A percentile compares a stretch with the other conserved stretches of the same genome.
These are phyloP conservation scores for Chrysogorgia sp. DNA, from an alignment of 92 coral and sea anemone genomes.

Conservation along the genomic window DNA sequence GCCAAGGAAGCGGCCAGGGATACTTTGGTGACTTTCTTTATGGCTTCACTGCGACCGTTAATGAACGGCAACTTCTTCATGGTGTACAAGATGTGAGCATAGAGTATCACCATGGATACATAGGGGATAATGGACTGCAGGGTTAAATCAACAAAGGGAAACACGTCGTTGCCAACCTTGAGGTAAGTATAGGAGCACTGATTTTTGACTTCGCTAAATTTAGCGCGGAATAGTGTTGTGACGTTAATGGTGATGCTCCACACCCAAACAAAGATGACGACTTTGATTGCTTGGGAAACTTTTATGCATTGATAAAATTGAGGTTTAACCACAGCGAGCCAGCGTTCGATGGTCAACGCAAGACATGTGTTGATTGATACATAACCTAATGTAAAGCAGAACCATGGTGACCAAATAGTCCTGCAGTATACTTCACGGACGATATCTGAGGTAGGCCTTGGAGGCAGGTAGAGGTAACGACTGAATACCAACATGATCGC, in stretches of 20 bases:
- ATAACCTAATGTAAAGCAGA: conserved; percentile 69
- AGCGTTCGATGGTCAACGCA: conserved; percentile 75
- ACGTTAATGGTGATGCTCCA: conserved; percentile 59
- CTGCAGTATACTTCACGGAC: conserved; percentile 67
- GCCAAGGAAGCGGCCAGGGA: conserved; percentile 68
- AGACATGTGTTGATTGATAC: conserved; percentile 71
- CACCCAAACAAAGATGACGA: conserved; percentile 51
- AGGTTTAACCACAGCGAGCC: conserved; percentile 75
- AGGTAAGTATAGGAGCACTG: conserved; percentile 26
- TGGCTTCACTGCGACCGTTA: conserved; percentile 43
- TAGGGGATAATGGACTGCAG: conserved; percentile 73
- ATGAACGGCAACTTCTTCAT: conserved; percentile 50
- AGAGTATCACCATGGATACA: conserved; percentile 60
- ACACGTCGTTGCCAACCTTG: conserved; percentile 9
- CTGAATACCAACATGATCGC: conserved; percentile 72
- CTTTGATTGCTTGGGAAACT: conserved; percentile 39
- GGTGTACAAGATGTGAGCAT: conserved; percentile 70
- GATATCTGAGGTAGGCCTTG: conserved; percentile 47
- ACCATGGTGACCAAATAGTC: conserved; percentile 59
- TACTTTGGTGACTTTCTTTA: conserved; percentile 70
- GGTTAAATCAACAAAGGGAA: conserved; percentile 51
- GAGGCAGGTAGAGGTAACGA: conserved; percentile 60
- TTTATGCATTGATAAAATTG: conserved; percentile 40
- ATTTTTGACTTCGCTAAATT: neutral
- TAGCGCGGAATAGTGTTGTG: conserved; percentile 54